Base-by-base conservation (phyloP, 2,888 invertebrate species). In the Sarcophaga subvicina region DNA sequence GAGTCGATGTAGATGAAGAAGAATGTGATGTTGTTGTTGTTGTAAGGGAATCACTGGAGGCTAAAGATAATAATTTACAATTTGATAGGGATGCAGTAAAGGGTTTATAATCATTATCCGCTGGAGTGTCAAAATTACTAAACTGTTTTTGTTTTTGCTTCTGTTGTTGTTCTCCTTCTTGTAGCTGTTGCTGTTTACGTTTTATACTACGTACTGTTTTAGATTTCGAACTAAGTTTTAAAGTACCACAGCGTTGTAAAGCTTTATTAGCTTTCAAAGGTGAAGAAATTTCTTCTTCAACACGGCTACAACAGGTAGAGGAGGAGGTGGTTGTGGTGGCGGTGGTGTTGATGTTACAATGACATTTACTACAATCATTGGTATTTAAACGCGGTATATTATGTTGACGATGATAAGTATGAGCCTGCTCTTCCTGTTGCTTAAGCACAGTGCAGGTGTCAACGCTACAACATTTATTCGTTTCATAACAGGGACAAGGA, bases 141-240 rank as follows among this genome's bases (percentile, higher is more conserved):
- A 14, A 49, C 49, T 85, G 54, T 12, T 88, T 87, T 8, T 86
- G 77, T n/a, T 88, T 87, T 8, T 86, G 77, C 17, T 88, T 88
- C n/a, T 85, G 80, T 64, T 89, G 89, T 14, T 88, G 88, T 80
- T 89, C 0, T 37, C 10, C 37, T 37, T 37, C 37, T 10, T 37
- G 37, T 37, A 37, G 89, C n/a, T 84, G 80, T 64, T 89, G 89
- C 14, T 88, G 88, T 80, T 89, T 90, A 59, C 92, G 91, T 83
- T 92, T 92, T 87, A 92, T 80, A 82, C 91, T 90, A 17, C 92
- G 90, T 84, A 92, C 87, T 25, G 88, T 89, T 81, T 88, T 89
- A 2, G 84, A 20, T 81, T 88, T 88, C 20, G 89, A 66, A 25
- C 75, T 82, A 71, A 88, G 82, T 86, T 88, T 89, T 54, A 89